Percentiles rank a stretch among this genome's conserved stretches.
Conservation (phyloP, 2,888 invertebrate species). For the Perizoma affinitatum region DNA sequence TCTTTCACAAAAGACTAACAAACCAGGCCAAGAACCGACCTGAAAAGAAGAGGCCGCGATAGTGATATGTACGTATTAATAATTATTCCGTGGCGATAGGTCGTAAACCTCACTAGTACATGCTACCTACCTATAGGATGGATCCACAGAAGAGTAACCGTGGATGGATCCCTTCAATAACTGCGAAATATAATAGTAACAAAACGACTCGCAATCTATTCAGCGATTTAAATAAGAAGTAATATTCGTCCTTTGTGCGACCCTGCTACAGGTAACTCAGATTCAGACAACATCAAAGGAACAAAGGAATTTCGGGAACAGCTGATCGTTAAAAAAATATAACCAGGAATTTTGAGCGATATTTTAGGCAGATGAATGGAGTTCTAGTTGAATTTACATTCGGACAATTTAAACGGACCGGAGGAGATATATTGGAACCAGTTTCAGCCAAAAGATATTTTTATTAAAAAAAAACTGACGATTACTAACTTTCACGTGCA, state of each 20-base stretch:
- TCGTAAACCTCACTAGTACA: slow-evolving; percentile 32
- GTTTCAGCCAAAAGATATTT: not conserved
- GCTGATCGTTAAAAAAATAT: slow-evolving; percentile 39
- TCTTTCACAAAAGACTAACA: too few species aligned
- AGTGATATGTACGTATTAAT: too few species aligned
- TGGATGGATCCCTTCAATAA: slow-evolving; percentile 15
- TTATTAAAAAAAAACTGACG: too few species aligned
- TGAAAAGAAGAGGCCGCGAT: too few species aligned
- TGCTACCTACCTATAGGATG: slow-evolving; percentile 1
- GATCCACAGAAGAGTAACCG: too few species aligned
- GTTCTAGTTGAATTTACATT: slow-evolving; percentile 20
- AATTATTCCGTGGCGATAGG: slow-evolving; percentile 18
- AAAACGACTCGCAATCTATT: slow-evolving; percentile 24
- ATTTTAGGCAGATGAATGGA: slow-evolving; percentile 35
- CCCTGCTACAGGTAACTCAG: slow-evolving; percentile 31
- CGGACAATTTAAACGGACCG: slow-evolving; percentile 1
- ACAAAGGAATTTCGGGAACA: slow-evolving; percentile 38
- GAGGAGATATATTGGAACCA: slow-evolving; percentile 1
- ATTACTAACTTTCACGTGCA: too few species aligned
- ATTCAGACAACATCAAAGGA: slow-evolving; percentile 31
- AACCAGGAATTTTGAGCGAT: slow-evolving; percentile 28
- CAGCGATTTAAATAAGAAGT: slow-evolving; percentile 31
- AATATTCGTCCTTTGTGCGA: slow-evolving; percentile 33
- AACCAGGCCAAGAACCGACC: too few species aligned
- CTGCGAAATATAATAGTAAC: slow-evolving; percentile 23